These are phyloP conservation scores for Apantesis nais DNA, from an alignment of 2,888 invertebrate genomes.

Conservation along the genomic window DNA sequence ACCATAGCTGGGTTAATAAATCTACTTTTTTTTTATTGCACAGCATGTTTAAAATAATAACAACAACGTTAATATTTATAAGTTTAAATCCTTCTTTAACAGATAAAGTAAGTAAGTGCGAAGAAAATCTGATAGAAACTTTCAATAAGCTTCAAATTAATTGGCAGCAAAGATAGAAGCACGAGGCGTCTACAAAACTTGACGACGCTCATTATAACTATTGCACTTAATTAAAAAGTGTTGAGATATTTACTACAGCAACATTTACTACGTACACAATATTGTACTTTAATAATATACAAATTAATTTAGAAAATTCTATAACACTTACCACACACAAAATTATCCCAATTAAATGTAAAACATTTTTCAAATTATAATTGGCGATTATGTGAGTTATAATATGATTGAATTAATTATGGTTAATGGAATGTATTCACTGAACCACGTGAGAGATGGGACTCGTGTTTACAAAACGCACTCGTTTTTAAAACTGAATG, in stretches of 20 bases:
- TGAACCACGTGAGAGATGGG: conserved; percentile 27
- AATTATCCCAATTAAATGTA: conserved; percentile 44
- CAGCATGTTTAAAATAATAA: conserved; percentile 5
- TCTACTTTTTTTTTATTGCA: not conserved
- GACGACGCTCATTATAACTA: conserved; percentile 42
- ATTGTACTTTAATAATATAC: conserved; percentile 24
- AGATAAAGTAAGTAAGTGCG: conserved; percentile 15
- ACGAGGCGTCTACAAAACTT: conserved; percentile 37
- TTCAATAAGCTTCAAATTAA: conserved; percentile 45
- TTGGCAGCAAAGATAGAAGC: conserved; percentile 41
- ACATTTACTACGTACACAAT: conserved; percentile 24
- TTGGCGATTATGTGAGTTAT: conserved; percentile 32
- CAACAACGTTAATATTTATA: conserved; percentile 2
- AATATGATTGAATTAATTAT: conserved; percentile 26
- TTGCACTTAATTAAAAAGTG: conserved; percentile 45
- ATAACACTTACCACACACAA: conserved; percentile 39
- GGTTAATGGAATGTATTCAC: conserved; percentile 28
- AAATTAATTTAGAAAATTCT: conserved; percentile 28
- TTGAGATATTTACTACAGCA: conserved; percentile 33
- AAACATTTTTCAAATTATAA: conserved; percentile 42
- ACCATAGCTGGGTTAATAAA: too few relatives aligned
- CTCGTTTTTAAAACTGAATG: conserved; percentile 75
- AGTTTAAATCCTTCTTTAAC: conserved; percentile 6
- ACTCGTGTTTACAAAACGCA: conserved; percentile 67
- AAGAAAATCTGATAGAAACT: conserved; percentile 36